Evolutionary conservation across 2,888 invertebrate species (phyloP), one percentile per base, ranked within the genome.

Genomic region (Troglohyphantes excavatus): DNA sequence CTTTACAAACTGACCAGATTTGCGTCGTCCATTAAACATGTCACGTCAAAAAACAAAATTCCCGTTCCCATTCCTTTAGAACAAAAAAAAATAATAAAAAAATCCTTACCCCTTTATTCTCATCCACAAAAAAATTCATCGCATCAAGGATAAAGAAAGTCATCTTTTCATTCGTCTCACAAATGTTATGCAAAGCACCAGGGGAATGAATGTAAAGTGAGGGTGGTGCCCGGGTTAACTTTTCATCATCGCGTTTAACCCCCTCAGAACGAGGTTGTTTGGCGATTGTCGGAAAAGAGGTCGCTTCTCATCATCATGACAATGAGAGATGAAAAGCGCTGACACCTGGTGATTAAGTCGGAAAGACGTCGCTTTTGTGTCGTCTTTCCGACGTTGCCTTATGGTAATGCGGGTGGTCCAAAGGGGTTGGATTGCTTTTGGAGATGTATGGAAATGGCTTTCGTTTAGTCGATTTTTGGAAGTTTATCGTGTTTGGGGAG

Each of bases 301-400:
- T n/a, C 23, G 65, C 5, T 6, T 9, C 87, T 88, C 87, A 88
- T 88, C 87, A 73, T 81, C 87, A 88, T 88, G 87, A 88, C 87
- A 88, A 88, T 88, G 81, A 21, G 67, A 73, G 21, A 19, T 73
- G n/a, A n/a, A n/a, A n/a, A n/a, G n/a, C n/a, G 87, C 81, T 88
- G 87, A 82, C 87, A 88, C 87, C 87, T 88, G 87, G 67, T 88
- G 87, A 88, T 88, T 88, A 88, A 88, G 68, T 88, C 73, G 23
- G 67, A n/a, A n/a, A 46, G 79, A 81, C 81, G 29, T 33, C 26
- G 65, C 5, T 75, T 81, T 88, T 33, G 73, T 88, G 87, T 81
- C 87, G 75, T 67, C 39, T 81, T 81, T 3, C 33, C n/a, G n/a
- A n/a, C n/a, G n/a, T 33, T 3, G 33, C 33, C 3, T 33, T 67